Conservation (phyloP, 2,888 invertebrate genomes). For the Eristalis tenax region DNA sequence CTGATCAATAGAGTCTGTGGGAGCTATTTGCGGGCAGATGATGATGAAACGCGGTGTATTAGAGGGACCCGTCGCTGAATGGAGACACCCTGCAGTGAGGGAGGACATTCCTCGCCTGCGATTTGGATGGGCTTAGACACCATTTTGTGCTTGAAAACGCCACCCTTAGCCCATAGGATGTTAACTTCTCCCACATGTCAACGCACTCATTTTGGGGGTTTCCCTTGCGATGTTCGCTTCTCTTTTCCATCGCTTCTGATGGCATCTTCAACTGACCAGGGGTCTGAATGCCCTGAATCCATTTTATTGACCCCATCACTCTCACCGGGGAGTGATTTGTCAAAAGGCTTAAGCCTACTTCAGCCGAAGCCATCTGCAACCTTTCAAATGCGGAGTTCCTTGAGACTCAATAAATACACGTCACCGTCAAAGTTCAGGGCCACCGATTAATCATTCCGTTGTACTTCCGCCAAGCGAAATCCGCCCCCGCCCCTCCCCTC, state of each 20-base stretch:
- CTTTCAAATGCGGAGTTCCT: not conserved
- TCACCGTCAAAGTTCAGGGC: constrained; percentile 53
- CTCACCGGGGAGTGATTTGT: not conserved
- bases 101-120: no score
- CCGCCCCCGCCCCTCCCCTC: not conserved
- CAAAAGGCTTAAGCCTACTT: not conserved
- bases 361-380: not conserved
- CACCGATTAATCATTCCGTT: constrained; percentile 39
- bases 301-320: not conserved
- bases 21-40: not conserved
- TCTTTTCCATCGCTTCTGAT: no score
- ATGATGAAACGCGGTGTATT: not conserved
- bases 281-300: not conserved
- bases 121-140: no score
- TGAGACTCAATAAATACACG: constrained; percentile 49
- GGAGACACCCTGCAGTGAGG: not conserved
- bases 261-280: not conserved
- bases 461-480: not conserved
- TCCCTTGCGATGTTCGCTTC: no score
- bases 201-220: no score
- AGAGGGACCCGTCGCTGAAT: not conserved
- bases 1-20: not conserved
- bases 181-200: no score
- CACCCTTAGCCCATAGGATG: no score
- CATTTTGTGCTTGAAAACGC: no score